These are phyloP conservation scores for Gopherus evgoodei DNA, from an alignment of 2,113 vertebrate genomes.

Conservation along the genomic window DNA sequence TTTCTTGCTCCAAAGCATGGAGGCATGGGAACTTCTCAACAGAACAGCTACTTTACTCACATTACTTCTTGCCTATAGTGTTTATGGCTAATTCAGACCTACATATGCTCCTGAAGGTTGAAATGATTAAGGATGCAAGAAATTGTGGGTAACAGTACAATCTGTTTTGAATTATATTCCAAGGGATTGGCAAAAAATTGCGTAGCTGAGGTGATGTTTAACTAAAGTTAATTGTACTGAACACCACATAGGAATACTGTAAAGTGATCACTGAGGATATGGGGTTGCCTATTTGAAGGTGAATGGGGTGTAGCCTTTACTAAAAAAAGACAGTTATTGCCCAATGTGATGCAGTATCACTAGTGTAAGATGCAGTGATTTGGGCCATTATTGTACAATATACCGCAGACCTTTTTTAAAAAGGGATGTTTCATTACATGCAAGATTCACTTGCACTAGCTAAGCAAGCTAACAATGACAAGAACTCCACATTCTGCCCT, in stretches of 20 bases:
- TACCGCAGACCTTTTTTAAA: not conserved
- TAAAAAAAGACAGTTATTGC: not conserved
- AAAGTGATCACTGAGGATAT: not conserved
- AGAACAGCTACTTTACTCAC: not conserved
- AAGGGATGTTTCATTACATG: fast-evolving
- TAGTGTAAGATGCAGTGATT: not conserved
- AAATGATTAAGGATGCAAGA: not conserved
- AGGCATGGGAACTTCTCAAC: not conserved
- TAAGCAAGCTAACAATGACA: not conserved
- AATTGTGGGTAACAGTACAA: not conserved
- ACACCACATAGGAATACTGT: not conserved
- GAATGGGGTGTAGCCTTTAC: not conserved
- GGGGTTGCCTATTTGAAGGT: constrained; percentile 25
- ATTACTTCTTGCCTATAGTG: not conserved
- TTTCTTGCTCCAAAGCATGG: not conserved
- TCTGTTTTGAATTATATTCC: not conserved
- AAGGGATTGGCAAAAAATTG: not conserved
- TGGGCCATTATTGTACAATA: not conserved
- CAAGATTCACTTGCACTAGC: not conserved
- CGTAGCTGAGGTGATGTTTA: not conserved
- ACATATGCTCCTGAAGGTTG: not conserved
- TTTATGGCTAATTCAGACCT: not conserved
- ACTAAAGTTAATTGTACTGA: not conserved
- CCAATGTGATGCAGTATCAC: not conserved
- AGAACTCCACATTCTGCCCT: no score